Evolutionary conservation across 2,113 vertebrate genomes (phyloP).

Genomic region (Calyptomena viridis): DNA sequence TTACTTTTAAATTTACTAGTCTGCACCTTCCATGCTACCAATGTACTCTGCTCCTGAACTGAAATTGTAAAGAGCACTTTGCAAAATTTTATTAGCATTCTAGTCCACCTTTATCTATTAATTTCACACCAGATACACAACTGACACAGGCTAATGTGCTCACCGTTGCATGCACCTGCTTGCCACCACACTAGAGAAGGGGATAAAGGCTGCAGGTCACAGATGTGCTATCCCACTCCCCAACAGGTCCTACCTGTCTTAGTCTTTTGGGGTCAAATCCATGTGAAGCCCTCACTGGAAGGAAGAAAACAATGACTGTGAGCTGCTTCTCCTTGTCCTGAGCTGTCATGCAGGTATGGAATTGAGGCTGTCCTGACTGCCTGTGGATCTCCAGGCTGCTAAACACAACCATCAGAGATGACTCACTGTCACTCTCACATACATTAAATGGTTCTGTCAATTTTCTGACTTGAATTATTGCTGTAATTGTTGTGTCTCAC

Average conservation of each 20-base stretch:
- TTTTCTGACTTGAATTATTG: neutral
- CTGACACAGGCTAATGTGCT: accelerated
- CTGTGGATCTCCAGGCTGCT: slow-evolving; percentile 3
- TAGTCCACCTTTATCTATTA: neutral
- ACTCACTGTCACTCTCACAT: slow-evolving; percentile 46
- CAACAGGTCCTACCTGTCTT: neutral
- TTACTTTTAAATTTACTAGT: neutral
- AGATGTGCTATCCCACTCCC: neutral
- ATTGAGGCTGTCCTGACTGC: neutral
- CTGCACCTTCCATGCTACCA: neutral
- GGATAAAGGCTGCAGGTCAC: neutral
- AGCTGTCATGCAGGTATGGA: neutral
- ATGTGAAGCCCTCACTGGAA: neutral
- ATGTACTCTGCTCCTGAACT: neutral
- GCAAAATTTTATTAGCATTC: neutral
- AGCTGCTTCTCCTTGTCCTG: neutral
- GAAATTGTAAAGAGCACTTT: neutral
- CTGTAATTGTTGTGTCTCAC: neutral
- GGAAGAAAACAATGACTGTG: neutral
- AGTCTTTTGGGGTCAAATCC: neutral
- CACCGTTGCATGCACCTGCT: accelerated
- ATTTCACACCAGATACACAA: neutral
- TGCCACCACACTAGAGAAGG: neutral
- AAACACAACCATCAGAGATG: neutral
- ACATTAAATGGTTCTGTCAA: neutral